Evolutionary conservation across 2,888 invertebrate species (phyloP).

Genomic region (Molanna angustata): DNA sequence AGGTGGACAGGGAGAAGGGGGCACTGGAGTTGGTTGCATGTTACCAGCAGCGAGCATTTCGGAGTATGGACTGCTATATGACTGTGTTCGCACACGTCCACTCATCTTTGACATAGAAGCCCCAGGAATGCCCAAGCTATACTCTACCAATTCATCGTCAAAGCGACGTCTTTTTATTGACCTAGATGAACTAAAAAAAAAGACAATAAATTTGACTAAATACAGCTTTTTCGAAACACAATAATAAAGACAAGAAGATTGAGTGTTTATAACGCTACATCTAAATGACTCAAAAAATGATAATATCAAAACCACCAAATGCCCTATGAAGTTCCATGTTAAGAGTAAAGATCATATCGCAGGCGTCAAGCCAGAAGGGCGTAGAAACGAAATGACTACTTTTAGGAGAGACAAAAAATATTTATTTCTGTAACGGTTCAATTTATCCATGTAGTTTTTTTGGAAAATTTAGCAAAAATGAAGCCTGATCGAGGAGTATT

Average conservation of each 20-base stretch:
- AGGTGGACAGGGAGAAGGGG: conserved; percentile 23
- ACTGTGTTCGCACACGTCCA: conserved; percentile 51
- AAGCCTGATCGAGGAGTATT: too few relatives aligned
- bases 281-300: too few relatives aligned
- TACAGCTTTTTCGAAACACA: background rate
- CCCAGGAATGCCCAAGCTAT: conserved; percentile 70
- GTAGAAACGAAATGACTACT: too few relatives aligned
- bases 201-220: background rate
- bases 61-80: conserved; percentile 53
- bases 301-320: too few relatives aligned
- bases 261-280: too few relatives aligned
- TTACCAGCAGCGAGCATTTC: conserved; percentile 41
- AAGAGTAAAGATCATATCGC: too few relatives aligned
- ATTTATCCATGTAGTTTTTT: too few relatives aligned
- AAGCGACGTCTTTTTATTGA: conserved; percentile 95
- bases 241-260: background rate
- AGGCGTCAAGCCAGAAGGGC: too few relatives aligned
- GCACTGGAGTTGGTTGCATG: conserved; percentile 30
- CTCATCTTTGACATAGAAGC: conserved; percentile 47
- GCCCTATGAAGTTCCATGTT: too few relatives aligned
- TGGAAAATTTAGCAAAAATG: too few relatives aligned
- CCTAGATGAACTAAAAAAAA: conserved; percentile 71
- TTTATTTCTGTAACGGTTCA: too few relatives aligned
- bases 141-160: conserved; percentile 96
- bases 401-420: too few relatives aligned